Evolutionary conservation across 1,140 invertebrate genomes (phyloP).

Genomic region (Frieseomelitta varia): DNA sequence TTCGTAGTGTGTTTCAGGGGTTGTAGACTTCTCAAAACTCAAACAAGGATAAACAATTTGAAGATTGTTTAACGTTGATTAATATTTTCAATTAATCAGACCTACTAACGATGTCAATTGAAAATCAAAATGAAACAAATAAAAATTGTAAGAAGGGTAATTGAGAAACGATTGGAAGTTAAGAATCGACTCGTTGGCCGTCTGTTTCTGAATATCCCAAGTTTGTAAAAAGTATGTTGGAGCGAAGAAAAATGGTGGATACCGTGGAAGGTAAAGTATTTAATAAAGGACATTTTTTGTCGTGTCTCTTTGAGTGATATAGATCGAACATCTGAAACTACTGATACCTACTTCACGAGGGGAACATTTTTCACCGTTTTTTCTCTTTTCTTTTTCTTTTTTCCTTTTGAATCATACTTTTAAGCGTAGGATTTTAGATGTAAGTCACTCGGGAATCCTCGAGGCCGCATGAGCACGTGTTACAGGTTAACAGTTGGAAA

Average conservation of each 20-base stretch:
- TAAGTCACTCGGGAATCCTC: neutral
- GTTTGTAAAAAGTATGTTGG: neutral
- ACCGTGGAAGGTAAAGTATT: constrained; percentile 14
- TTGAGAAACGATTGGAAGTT: neutral
- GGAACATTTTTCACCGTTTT: neutral
- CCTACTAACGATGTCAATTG: neutral
- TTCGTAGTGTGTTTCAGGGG: too few species aligned
- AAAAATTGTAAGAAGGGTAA: too few species aligned
- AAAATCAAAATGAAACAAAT: neutral
- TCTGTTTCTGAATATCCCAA: neutral
- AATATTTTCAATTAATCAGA: neutral
- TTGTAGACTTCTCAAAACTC: neutral
- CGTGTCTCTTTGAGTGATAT: neutral
- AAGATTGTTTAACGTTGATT: too few species aligned
- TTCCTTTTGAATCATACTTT: neutral
- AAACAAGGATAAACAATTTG: neutral
- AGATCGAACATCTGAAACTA: neutral
- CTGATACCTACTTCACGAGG: neutral
- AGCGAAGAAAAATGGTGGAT: neutral
- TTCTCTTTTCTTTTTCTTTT: neutral
- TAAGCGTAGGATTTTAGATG: neutral
- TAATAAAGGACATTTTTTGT: neutral
- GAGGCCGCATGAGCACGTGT: constrained; percentile 22
- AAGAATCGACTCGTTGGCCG: neutral
- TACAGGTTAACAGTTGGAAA: constrained; percentile 1